A percentile compares a stretch with the other conserved stretches of the same genome.
Conservation (phyloP, 2,888 invertebrate genomes). For the Eristalinus sepulchralis region DNA sequence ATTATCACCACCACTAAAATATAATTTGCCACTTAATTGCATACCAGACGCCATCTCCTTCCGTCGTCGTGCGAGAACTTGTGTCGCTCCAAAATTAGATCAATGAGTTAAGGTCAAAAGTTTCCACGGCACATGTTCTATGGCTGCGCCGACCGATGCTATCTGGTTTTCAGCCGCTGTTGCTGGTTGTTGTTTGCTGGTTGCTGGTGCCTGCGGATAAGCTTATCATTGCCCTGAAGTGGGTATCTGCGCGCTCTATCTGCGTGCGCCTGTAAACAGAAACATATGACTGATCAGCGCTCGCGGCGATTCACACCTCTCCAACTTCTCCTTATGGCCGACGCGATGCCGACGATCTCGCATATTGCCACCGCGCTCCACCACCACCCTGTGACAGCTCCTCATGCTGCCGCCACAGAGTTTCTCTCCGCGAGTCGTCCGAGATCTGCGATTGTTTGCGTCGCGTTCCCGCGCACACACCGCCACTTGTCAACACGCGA, state of each 20-base stretch:
- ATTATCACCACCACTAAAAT: constrained; percentile 58
- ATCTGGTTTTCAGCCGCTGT: constrained; percentile 2
- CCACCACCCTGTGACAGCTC: constrained; percentile 2
- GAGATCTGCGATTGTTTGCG: background rate
- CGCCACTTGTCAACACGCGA: constrained; percentile 66
- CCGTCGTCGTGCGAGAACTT: constrained; percentile 44
- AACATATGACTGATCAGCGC: constrained; percentile 32
- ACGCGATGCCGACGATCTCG: background rate
- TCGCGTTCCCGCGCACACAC: constrained; percentile 27
- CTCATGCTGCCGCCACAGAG: background rate
- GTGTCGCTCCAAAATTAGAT: constrained; percentile 68
- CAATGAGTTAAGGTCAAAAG: constrained; percentile 71
- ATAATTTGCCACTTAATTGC: constrained; percentile 61
- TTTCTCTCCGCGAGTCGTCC: background rate
- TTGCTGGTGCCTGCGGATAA: background rate
- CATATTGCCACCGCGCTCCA: background rate
- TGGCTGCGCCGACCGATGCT: background rate
- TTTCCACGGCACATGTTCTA: constrained; percentile 60
- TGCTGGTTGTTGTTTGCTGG: background rate
- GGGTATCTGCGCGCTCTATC: constrained; percentile 12
- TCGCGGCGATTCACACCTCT: constrained; percentile 36
- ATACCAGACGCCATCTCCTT: constrained; percentile 60
- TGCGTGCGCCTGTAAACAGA: constrained; percentile 15
- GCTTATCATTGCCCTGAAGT: constrained; percentile 23
- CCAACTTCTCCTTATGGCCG: background rate